Conservation (phyloP, 2,888 invertebrate genomes). For the Willowsia nigromaculata region DNA sequence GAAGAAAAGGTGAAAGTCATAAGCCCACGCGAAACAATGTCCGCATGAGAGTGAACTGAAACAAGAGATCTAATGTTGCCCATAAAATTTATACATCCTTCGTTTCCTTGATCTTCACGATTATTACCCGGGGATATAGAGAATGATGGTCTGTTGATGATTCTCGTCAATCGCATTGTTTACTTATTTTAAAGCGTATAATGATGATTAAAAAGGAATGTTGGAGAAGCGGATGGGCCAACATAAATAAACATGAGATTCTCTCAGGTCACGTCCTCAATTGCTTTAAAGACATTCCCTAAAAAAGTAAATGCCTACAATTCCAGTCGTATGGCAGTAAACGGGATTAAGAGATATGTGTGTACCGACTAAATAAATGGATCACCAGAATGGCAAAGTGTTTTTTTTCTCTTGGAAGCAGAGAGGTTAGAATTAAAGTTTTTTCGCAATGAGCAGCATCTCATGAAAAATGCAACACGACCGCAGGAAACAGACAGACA, state of each 20-base stretch:
- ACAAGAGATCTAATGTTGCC: background rate
- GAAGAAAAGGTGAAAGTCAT: background rate
- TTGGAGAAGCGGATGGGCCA: no score
- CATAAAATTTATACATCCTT: background rate
- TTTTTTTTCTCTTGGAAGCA: background rate
- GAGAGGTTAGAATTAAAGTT: background rate
- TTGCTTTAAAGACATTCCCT: no score
- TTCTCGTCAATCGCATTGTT: background rate
- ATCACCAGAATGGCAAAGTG: background rate
- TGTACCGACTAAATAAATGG: background rate
- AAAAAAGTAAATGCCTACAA: no score
- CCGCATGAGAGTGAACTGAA: background rate
- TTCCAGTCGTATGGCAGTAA: no score
- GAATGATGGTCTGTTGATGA: background rate
- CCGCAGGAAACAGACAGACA: background rate
- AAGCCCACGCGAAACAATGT: background rate
- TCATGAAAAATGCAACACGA: conserved; percentile 47
- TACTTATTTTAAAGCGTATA: background rate
- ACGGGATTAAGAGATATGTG: no score
- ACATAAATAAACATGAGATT: no score
- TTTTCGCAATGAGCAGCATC: conserved; percentile 13
- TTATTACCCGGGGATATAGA: background rate
- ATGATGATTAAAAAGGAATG: background rate
- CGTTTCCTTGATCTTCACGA: background rate
- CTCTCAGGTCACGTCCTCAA: no score